These are phyloP conservation scores for Corythornis cristatus DNA, from an alignment of 2,113 vertebrate genomes.

Conservation along the genomic window DNA sequence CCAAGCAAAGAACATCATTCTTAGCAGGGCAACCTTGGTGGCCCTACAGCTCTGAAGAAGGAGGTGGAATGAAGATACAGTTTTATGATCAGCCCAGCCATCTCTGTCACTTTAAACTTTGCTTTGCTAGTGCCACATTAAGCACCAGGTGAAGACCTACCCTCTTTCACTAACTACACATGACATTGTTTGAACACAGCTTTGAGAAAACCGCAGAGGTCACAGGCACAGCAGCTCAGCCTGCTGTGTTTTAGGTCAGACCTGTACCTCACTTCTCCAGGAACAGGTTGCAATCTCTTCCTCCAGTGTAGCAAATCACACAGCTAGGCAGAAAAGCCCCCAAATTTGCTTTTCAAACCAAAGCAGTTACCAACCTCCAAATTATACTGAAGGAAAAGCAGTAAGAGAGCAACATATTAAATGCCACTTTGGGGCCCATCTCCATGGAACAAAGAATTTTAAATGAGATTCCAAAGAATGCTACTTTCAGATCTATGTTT, in stretches of 20 bases:
- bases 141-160: background rate
- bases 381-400: background rate
- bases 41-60: background rate
- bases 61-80: background rate
- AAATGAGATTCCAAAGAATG: background rate
- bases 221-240: background rate
- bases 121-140: background rate
- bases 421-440: background rate
- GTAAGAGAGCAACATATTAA: background rate
- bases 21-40: background rate
- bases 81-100: fast-evolving
- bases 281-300: background rate
- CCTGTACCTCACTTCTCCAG: background rate
- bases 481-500: background rate
- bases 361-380: background rate
- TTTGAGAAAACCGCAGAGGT: background rate
- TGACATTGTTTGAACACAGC: background rate
- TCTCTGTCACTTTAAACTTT: background rate
- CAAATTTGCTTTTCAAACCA: background rate
- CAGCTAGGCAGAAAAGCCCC: background rate
- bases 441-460: background rate
- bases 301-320: background rate
- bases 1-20: background rate
- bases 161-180: background rate
- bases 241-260: background rate